These are phyloP conservation scores for Torymus auratus DNA, from an alignment of 2,888 invertebrate genomes.

Conservation along the genomic window DNA sequence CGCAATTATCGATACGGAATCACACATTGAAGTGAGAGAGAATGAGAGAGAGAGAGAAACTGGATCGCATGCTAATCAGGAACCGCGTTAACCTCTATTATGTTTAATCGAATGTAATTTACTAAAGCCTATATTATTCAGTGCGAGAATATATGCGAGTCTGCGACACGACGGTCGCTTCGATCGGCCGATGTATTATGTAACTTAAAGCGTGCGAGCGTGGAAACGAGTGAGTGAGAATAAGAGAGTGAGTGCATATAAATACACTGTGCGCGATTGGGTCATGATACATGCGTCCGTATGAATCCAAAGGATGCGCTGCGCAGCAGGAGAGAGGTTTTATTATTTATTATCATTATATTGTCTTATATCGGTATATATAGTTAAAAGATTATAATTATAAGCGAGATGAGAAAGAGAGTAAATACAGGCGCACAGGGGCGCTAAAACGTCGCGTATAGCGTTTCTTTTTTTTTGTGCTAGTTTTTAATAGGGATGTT, in stretches of 20 bases:
- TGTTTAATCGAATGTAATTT: constrained; percentile 76
- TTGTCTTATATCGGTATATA: constrained; percentile 68
- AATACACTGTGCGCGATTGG: constrained; percentile 45
- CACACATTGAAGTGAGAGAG: neutral
- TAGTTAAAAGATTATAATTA: constrained; percentile 49
- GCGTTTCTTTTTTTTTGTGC: constrained; percentile 50
- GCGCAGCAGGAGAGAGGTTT: constrained; percentile 66
- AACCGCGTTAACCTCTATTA: constrained; percentile 77
- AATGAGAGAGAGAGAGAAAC: constrained; percentile 57
- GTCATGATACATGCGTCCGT: constrained; percentile 50
- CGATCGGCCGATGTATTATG: constrained; percentile 33
- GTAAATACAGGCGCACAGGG: constrained; percentile 28
- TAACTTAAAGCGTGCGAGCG: constrained; percentile 32
- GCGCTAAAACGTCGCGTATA: constrained; percentile 32
- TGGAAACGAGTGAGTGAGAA: constrained; percentile 19
- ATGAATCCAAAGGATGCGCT: constrained; percentile 60
- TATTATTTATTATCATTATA: constrained; percentile 71
- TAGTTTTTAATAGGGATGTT: constrained; percentile 64
- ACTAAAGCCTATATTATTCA: constrained; percentile 65
- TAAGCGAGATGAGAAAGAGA: constrained; percentile 28
- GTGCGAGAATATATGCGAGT: constrained; percentile 59
- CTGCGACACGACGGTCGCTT: constrained; percentile 39
- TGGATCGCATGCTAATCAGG: constrained; percentile 76
- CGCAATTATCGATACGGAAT: constrained; percentile 62
- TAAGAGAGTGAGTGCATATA: no score